Base-by-base conservation (phyloP, 2,797 vertebrate species). In the Takifugu ocellatus region DNA sequence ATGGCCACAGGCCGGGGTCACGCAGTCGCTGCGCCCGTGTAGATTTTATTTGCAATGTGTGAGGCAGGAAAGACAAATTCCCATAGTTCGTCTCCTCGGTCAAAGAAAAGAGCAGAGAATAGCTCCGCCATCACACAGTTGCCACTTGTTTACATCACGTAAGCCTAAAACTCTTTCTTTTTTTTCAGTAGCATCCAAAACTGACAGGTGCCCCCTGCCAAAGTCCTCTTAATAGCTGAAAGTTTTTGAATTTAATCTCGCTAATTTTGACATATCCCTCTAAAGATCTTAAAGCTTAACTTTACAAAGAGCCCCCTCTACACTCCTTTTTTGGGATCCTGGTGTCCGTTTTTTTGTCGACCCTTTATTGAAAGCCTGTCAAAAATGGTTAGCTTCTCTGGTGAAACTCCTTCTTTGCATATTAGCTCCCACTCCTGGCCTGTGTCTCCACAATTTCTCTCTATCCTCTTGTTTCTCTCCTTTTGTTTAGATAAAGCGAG, bases 401-500 rank as follows among this genome's bases (percentile, higher is more conserved):
- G 74, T 88, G 93, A 95, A 96, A 96, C 93, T 94, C 94, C 96
- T 94, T 94, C 93, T 96, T 96, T 96, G 95, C 93, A 94, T 95
- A 93, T 94, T 93, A 93, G 85, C 94, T 94, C 93, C 90, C 84
- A 83, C 93, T 93, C 89, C 93, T 93, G 92, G 93, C 93, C 93
- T 93, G 91, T 91, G 94, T 94, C 94, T 92, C 90, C 92, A 91
- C 91, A 89, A 86, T 93, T 94, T 92, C 88, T 89, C 90, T 90
- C 89, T 88, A 85, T 88, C 89, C 90, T 85, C 88, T 91, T 90
- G 85, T 92, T 93, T 91, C 88, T 88, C 84, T 88, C 76, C 90
- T 88, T 92, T 98, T 99, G 96, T 98, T 98, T 97, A 95, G 94
- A 91, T 92, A 97, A 98, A 98, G 94, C 94, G 87, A 94, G 91